Evolutionary conservation across 2,797 vertebrate genomes (phyloP).

Genomic region (Anas georgica): DNA sequence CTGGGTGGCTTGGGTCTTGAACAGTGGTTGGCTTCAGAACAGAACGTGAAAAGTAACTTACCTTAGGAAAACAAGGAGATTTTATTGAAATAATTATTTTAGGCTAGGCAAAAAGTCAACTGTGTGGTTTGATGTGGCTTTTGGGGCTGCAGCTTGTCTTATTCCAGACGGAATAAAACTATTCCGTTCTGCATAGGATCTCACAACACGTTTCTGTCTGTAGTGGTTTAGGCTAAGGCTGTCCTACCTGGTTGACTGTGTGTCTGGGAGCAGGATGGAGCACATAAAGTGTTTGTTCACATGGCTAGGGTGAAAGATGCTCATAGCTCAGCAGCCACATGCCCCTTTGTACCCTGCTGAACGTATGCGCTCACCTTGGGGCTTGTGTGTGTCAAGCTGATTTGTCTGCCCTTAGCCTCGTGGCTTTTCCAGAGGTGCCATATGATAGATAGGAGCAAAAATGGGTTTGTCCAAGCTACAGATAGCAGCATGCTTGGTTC

Average conservation of each 20-base stretch:
- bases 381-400: neutral
- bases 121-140: neutral
- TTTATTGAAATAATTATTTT: neutral
- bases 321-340: neutral
- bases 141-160: neutral
- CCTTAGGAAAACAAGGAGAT: neutral
- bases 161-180: neutral
- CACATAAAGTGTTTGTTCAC: neutral
- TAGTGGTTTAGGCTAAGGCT: neutral
- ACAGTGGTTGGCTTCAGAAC: neutral
- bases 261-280: neutral
- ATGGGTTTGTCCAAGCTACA: neutral
- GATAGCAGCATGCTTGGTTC: constrained; percentile 41
- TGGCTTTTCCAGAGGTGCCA: constrained; percentile 21
- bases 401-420: neutral
- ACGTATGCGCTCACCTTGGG: neutral
- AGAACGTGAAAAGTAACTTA: neutral
- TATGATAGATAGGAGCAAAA: constrained; percentile 1
- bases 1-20: neutral
- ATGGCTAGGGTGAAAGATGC: neutral
- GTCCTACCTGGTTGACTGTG: neutral
- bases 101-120: neutral
- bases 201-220: neutral
- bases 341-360: neutral
- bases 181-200: neutral